Evolutionary conservation across 2,113 vertebrate species (phyloP).

Genomic region (Oenanthe oenanthe): DNA sequence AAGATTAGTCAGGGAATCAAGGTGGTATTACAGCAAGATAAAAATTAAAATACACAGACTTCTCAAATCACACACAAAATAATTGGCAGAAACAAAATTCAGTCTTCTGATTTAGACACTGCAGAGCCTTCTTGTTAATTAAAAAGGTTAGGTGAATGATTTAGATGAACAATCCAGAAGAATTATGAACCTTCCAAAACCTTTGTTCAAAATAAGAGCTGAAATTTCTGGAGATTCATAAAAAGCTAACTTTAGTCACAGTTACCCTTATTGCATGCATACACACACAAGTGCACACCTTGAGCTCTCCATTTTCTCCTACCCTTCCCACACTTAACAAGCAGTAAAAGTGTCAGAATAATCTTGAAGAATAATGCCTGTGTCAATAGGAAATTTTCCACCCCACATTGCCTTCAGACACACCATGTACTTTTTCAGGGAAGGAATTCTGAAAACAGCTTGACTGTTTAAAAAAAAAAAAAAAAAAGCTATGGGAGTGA

Average conservation of each 20-base stretch:
- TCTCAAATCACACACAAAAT: not conserved
- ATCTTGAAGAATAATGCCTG: not conserved
- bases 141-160: slow-evolving; percentile 19
- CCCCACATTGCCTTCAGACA: not conserved
- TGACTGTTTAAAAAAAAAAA: not conserved
- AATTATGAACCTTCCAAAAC: not conserved
- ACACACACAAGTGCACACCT: not conserved
- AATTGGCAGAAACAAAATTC: not conserved
- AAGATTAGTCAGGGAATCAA: not conserved
- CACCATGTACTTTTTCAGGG: not conserved
- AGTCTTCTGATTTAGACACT: slow-evolving; percentile 23
- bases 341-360: not conserved
- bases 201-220: slow-evolving; percentile 13
- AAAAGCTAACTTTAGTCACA: not conserved
- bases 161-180: slow-evolving; percentile 16
- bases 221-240: slow-evolving; percentile 1
- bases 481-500: not conserved
- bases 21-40: not conserved
- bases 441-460: not conserved
- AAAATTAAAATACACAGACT: not conserved
- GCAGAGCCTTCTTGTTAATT: slow-evolving; percentile 11
- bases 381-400: not conserved
- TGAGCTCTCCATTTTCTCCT: not conserved
- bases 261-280: not conserved
- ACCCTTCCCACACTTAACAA: not conserved